Base-by-base conservation (phyloP, 2,888 invertebrate species). In the Lasioglossum lativentre region DNA sequence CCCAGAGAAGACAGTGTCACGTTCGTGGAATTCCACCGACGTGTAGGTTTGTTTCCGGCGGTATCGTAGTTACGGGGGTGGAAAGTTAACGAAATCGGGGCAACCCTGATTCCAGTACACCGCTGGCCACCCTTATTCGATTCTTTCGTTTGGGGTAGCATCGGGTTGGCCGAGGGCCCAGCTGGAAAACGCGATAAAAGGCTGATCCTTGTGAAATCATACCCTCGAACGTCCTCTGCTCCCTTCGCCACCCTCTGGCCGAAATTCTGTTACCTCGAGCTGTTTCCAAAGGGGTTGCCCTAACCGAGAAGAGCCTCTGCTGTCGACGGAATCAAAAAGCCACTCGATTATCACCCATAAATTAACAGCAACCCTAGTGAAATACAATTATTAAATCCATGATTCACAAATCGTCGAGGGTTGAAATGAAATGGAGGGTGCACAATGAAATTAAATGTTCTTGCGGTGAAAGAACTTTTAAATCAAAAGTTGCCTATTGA, bases 181-280 rank as follows among this genome's bases (percentile, higher is more conserved):
- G 71, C 82, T 78, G 78, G 85, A 68, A 73, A 83, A 83, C 76
- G 76, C 73, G 83, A 83, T 83, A 85, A 82, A 78, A 16, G 71
- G 40, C 52, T 40, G 71, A 66, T 56, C 73, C 78, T 75, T 68
- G 85, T 78, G 56, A 82, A 83, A 80, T 80, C 68, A 38, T 68
- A 68, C 38, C 34, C 68, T 34, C 23, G 19, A 23, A 4, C 68
- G 68, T 34, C 38, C 34, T 10, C 19, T 34, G 68, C 38, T 19
- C 74, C 75, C 78, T 76, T 34, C 66, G 47, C 75, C 63, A 56
- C 72, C 16, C 19, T 56, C 30, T 27, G 19, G n/a, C 42, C 59
- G n/a, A 76, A 75, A 72, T 66, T 79, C 70, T 38, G 38, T 73
- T 68, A 68, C 75, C 34, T 68, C 66, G 68, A 38, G 8, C 38